Evolutionary conservation across 1,140 invertebrate species (phyloP).

Genomic region (Drosophila kohkoa): DNA sequence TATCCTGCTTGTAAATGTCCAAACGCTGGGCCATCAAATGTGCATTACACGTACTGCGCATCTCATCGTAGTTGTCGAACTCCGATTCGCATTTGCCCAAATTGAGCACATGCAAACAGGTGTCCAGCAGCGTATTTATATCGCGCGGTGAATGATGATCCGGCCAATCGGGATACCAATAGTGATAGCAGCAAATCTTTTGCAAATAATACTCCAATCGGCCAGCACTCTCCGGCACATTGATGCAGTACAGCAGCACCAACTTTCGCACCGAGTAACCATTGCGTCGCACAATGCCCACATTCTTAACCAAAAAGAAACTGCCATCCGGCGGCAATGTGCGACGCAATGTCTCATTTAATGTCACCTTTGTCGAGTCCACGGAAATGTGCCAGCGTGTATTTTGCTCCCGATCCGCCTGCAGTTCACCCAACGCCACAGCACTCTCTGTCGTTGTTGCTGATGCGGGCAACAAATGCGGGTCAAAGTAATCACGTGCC

Average conservation of each 20-base stretch:
- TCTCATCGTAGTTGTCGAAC: conserved; percentile 73
- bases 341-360: conserved; percentile 45
- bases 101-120: conserved; percentile 87
- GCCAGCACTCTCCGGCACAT: conserved; percentile 51
- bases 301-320: conserved; percentile 87
- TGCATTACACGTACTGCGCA: conserved; percentile 43
- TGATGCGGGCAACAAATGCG: conserved; percentile 48
- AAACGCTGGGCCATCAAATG: conserved; percentile 65
- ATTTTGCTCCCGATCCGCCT: conserved; percentile 22
- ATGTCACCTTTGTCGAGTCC: conserved; percentile 63
- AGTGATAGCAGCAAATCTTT: conserved; percentile 86
- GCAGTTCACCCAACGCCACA: conserved; percentile 22
- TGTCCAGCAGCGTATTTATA: conserved; percentile 87
- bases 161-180: conserved; percentile 90
- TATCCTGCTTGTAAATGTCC: conserved; percentile 80
- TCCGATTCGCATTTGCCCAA: conserved; percentile 80
- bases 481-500: conserved; percentile 69
- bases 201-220: conserved; percentile 60
- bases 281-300: conserved; percentile 86
- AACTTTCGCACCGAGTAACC: conserved; percentile 89
- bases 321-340: conserved; percentile 57
- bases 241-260: conserved; percentile 79
- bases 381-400: conserved; percentile 69
- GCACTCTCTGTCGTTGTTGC: conserved; percentile 36
- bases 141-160: conserved; percentile 88